Evolutionary conservation across 2,888 invertebrate species (phyloP), one percentile per base, ranked within the genome.

Genomic region (Cosmopolites sordidus): DNA sequence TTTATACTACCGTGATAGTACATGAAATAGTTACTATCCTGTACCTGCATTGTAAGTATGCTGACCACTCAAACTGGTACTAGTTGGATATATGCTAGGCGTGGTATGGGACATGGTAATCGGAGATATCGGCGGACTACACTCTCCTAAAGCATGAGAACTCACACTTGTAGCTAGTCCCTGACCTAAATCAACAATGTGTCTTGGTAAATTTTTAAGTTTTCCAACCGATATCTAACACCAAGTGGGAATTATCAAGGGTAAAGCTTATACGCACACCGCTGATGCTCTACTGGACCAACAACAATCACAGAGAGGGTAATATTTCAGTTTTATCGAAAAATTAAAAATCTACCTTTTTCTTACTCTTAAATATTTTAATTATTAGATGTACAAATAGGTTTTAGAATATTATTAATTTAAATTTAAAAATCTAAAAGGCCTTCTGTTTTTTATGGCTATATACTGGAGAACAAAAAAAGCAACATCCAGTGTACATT

Each of bases 151-250:
- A 55, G 82, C 84, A 75, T 85, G 85, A 67, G 82, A 85, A 63
- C 84, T 85, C 59, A 84, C 82, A 68, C 84, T 85, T 59, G 83
- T 78, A 66, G 84, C 81, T 69, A 84, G 79, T 65, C 80, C 80
- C 74, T 74, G 60, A 42, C 69, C 69, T 72, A 63, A 17, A 66
- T 67, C 39, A 48, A 60, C 29, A 48, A 49, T 48, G 38, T 46
- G 16, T 46, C 43, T 37, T 29, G 12, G 54, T 33, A 33, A 33
- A 33, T 33, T 12, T 12, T 33, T 33, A 11, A 12, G n/a, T 33
- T 11, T 33, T 33, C 12, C n/a, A 33, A 11, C 33, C 33, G 33
- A 33, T 4, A 33, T 12, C 11, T 12, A 33, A 33, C 33, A 33
- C 33, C 33, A 33, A 33, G 8, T 33, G 33, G 33, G 33, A 9